Base-by-base conservation (phyloP, 2,113 vertebrate genomes). In the Ramphastos sulfuratus region DNA sequence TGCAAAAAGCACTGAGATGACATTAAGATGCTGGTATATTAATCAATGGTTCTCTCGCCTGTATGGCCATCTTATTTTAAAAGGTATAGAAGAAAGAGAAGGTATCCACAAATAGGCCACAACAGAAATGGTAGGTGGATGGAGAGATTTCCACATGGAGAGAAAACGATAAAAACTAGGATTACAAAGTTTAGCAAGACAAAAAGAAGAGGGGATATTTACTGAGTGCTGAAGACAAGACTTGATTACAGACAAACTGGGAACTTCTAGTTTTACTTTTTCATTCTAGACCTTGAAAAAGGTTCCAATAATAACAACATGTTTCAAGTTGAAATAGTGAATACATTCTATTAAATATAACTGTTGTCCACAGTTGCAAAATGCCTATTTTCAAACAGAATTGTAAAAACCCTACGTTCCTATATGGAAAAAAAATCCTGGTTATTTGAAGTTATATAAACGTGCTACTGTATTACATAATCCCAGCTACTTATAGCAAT, bases 71-170 rank as follows among this genome's bases (percentile, higher is more conserved):
- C 48, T 66, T 92, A 75, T 69, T 92, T 86, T 72, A 90, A 94
- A 94, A 92, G 76, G n/a, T 89, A 94, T 5, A 93, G 61, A 87
- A 81, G 79, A 92, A 78, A 78, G 39, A 86, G n/a, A 93, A 95
- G n/a, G 12, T 46, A 75, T 82, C 25, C 81, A 92, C 30, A 93
- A 92, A 93, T 9, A 72, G 61, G 66, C 46, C 70, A 90, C 70
- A 89, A 66, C 93, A 79, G 82, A 20, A 63, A 93, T 73, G 65
- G 52, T 39, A 84, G 4, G 9, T 30, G 39, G 74, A 76, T 4
- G 7, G n/a, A 82, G 44, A 90, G 33, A 88, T 35, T 79, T 94
- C n/a, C 81, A 75, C 8, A 46, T 42, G 55, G 39, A 92, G 35
- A 89, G n/a, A 90, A 85, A 91, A 59, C 54, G 19, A 44, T 78